These are phyloP conservation scores for Pavo muticus DNA, from an alignment of 2,113 vertebrate genomes.

Conservation along the genomic window DNA sequence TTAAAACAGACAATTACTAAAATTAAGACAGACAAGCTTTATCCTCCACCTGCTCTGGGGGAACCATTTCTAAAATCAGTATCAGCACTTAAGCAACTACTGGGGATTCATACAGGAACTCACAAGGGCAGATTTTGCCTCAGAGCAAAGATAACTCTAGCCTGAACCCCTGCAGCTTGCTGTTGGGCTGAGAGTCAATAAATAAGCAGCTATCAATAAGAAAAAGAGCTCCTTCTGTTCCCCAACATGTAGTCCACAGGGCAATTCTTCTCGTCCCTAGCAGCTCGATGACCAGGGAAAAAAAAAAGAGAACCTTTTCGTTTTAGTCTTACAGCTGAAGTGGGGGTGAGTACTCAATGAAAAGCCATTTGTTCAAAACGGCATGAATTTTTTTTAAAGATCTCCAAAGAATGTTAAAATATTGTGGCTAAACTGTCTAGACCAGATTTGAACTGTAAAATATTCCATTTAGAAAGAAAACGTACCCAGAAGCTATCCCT, in stretches of 20 bases:
- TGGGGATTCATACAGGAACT: neutral
- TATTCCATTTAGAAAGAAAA: slow-evolving; percentile 48
- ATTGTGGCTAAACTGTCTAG: slow-evolving; percentile 58
- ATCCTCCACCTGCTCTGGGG: neutral
- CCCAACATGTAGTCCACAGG: neutral
- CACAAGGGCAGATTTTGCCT: neutral
- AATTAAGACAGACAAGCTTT: neutral
- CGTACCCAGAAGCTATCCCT: neutral
- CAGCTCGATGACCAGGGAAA: neutral
- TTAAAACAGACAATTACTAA: neutral
- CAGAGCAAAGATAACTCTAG: neutral
- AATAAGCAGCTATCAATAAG: neutral
- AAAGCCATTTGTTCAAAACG: slow-evolving; percentile 61
- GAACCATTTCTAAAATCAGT: neutral
- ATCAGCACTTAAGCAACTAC: neutral
- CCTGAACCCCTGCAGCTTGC: neutral
- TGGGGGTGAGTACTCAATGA: neutral
- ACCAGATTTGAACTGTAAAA: slow-evolving; percentile 54
- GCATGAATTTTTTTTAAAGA: slow-evolving; percentile 28
- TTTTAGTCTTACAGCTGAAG: neutral
- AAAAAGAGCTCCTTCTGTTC: neutral
- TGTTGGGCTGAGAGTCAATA: neutral
- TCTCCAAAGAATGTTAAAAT: slow-evolving; percentile 64
- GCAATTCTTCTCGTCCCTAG: slow-evolving; percentile 18
- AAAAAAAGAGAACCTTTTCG: neutral